phyloP scores from a whole-genome alignment of 2,113 vertebrate species.

The Lepisosteus oculatus region DNA sequence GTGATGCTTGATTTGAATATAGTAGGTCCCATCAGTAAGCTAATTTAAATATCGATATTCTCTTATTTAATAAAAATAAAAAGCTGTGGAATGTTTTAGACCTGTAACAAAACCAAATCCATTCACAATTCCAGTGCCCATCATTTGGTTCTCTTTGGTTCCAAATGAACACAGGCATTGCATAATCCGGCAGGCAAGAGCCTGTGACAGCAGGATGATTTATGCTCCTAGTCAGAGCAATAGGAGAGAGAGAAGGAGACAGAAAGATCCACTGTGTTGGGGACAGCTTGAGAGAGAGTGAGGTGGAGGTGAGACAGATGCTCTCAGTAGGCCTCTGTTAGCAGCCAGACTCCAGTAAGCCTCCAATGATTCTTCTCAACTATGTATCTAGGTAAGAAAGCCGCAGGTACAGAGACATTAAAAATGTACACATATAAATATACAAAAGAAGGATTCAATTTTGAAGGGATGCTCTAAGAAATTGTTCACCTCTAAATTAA shows the following conservation, averaged over 20 bases:
- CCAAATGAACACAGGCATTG: slow-evolving; percentile 79
- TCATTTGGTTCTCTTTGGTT: slow-evolving; percentile 61
- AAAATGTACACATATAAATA: too few species aligned
- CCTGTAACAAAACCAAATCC: too few species aligned
- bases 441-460: too few species aligned
- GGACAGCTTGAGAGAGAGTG: slow-evolving; percentile 40
- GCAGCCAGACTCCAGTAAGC: slow-evolving; percentile 73
- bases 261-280: slow-evolving; percentile 31
- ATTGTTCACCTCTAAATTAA: too few species aligned
- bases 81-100: too few species aligned
- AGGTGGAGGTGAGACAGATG: slow-evolving; percentile 77
- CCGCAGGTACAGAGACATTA: background rate
- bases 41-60: too few species aligned
- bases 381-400: background rate
- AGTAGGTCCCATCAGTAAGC: too few species aligned
- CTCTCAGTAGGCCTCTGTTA: slow-evolving; percentile 77
- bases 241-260: slow-evolving; percentile 65
- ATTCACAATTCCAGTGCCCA: slow-evolving; percentile 35
- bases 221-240: slow-evolving; percentile 81
- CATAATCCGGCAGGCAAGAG: slow-evolving; percentile 74
- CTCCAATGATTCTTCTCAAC: slow-evolving; percentile 4
- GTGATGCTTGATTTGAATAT: too few species aligned
- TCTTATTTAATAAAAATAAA: too few species aligned
- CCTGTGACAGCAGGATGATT: slow-evolving; percentile 87
- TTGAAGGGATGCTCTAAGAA: too few species aligned